These are phyloP conservation scores for Trachops cirrhosus DNA, from an alignment of 2,797 vertebrate species.

Conservation along the genomic window DNA sequence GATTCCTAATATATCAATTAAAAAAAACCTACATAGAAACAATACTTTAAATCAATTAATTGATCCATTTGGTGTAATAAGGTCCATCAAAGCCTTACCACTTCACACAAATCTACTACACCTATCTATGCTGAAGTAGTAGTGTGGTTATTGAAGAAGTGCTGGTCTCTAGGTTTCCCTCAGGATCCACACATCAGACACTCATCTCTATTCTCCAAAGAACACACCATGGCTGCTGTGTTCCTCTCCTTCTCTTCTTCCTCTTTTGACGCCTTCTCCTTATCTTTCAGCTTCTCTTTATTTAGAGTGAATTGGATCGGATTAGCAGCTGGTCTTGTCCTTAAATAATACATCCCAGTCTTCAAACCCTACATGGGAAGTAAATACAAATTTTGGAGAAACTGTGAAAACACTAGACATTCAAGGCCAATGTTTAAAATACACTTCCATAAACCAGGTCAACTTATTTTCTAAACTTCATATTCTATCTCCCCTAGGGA, in stretches of 20 bases:
- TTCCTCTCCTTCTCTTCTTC: slow-evolving; percentile 91
- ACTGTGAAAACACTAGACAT: neutral
- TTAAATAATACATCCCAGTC: slow-evolving; percentile 98
- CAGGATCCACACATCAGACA: slow-evolving; percentile 98
- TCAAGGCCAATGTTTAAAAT: slow-evolving; percentile 42
- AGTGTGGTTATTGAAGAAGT: neutral
- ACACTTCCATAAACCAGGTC: neutral
- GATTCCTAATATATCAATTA: neutral
- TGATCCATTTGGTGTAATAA: neutral
- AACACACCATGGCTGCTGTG: slow-evolving; percentile 96
- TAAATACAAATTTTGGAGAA: slow-evolving; percentile 50
- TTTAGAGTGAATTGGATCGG: slow-evolving; percentile 99
- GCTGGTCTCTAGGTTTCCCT: slow-evolving; percentile 22
- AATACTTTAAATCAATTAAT: slow-evolving; percentile 34
- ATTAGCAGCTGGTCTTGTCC: slow-evolving; percentile 96
- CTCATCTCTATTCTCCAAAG: slow-evolving; percentile 95
- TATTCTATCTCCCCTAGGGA: neutral
- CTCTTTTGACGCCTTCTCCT: slow-evolving; percentile 75
- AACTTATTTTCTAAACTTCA: slow-evolving; percentile 20
- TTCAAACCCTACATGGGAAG: slow-evolving; percentile 91
- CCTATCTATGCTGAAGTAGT: neutral
- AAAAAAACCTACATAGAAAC: neutral
- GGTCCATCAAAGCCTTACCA: slow-evolving; percentile 10
- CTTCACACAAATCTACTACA: neutral
- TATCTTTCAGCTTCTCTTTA: slow-evolving; percentile 94